A percentile compares a stretch with the other conserved stretches of the same genome.
Conservation (phyloP, 2,888 invertebrate genomes). For the Augiades crinisus region DNA sequence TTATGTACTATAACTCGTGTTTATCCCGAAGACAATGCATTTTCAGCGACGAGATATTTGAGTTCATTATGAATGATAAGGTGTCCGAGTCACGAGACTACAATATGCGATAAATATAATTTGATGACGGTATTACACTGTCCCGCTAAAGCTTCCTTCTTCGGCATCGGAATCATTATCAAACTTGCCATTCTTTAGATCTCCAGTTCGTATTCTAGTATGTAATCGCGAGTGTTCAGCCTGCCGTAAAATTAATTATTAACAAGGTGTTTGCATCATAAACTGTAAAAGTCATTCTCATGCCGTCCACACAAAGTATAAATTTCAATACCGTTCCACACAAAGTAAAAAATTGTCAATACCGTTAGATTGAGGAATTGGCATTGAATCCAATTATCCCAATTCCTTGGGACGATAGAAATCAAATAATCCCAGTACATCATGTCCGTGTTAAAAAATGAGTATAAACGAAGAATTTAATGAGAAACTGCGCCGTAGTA, state of each 20-base stretch:
- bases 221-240: slow-evolving; percentile 42
- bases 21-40: not conserved
- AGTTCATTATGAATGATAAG: too few species aligned
- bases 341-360: slow-evolving; percentile 21
- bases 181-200: slow-evolving; percentile 34
- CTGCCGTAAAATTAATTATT: slow-evolving; percentile 35
- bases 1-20: not conserved
- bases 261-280: not conserved
- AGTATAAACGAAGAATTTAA: slow-evolving; percentile 49
- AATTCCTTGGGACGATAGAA: slow-evolving; percentile 41
- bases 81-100: not conserved
- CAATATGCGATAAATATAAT: not conserved
- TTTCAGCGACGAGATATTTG: not conserved
- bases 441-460: slow-evolving; percentile 39
- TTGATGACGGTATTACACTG: slow-evolving; percentile 48
- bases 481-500: slow-evolving; percentile 38
- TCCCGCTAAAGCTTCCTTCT: slow-evolving; percentile 39
- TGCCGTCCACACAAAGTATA: not conserved
- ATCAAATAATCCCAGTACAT: slow-evolving; percentile 55
- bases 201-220: slow-evolving; percentile 40
- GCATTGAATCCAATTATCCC: slow-evolving; percentile 44
- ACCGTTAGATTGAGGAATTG: slow-evolving; percentile 50
- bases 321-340: not conserved
- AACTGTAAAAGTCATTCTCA: not conserved
- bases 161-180: slow-evolving; percentile 34